Percentiles rank a stretch among this genome's conserved stretches.
phyloP scores from a whole-genome alignment of 1,140 invertebrate genomes.

The Neodiprion fabricii region DNA sequence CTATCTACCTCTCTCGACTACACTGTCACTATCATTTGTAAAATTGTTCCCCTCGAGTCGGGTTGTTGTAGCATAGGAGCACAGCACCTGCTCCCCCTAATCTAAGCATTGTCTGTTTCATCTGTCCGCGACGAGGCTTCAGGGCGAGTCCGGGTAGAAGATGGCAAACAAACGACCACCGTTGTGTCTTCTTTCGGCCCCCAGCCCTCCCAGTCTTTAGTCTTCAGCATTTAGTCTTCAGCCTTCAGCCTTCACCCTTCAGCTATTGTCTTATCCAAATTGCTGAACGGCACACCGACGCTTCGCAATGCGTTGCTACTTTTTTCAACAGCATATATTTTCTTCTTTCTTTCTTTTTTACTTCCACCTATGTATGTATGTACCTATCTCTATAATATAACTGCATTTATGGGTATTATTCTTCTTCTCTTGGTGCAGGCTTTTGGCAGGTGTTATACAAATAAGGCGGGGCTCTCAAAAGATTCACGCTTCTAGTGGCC shows the following conservation, averaged over 20 bases:
- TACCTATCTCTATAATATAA: too few species aligned
- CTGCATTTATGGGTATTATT: too few species aligned
- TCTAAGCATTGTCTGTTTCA: slow-evolving; percentile 7
- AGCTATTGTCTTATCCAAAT: slow-evolving; percentile 1
- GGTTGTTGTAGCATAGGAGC: neutral
- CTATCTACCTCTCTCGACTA: neutral
- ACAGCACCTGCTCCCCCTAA: neutral
- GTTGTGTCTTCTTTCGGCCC: neutral
- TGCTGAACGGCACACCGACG: neutral
- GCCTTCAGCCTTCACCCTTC: neutral
- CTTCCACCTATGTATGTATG: too few species aligned
- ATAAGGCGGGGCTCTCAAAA: neutral
- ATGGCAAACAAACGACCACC: slow-evolving; percentile 1
- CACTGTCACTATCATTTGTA: neutral
- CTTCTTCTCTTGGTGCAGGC: neutral
- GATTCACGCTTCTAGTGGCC: neutral
- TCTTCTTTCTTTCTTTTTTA: neutral
- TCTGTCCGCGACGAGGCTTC: neutral
- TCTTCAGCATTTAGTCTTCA: neutral
- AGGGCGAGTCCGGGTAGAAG: neutral
- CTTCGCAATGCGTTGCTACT: neutral
- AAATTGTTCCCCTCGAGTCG: neutral
- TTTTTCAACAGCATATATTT: too few species aligned
- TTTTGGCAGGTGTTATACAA: neutral
- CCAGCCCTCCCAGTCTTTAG: neutral